Evolutionary conservation across 2,888 invertebrate genomes (phyloP).

Genomic region (Tanytarsus gracilentus): DNA sequence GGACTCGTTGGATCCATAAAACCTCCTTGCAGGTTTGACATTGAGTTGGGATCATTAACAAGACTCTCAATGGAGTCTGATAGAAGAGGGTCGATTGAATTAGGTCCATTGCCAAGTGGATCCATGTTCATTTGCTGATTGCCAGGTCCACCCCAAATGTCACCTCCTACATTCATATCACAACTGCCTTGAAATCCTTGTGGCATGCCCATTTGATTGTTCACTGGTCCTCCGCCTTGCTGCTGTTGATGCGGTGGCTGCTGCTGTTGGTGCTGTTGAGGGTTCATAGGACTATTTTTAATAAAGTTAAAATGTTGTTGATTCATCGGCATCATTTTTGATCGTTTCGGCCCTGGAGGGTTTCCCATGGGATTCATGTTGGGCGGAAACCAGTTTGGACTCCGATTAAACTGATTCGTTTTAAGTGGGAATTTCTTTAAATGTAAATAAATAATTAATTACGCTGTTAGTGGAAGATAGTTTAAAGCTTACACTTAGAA

Average conservation of each 20-base stretch:
- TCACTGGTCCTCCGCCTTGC: slow-evolving; percentile 14
- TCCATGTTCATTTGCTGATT: slow-evolving; percentile 38
- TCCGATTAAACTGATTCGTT: slow-evolving; percentile 76
- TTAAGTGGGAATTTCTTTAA: slow-evolving; percentile 83
- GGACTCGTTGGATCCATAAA: slow-evolving; percentile 45
- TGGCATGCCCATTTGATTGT: slow-evolving; percentile 25
- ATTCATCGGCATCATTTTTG: slow-evolving; percentile 30
- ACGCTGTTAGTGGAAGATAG: slow-evolving; percentile 3
- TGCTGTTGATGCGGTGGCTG: slow-evolving; percentile 27
- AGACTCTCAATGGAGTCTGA: slow-evolving; percentile 11
- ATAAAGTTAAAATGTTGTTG: slow-evolving; percentile 38
- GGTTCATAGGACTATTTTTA: slow-evolving; percentile 51
- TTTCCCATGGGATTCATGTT: slow-evolving; percentile 13
- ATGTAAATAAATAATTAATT: slow-evolving; percentile 32
- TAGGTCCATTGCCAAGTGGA: slow-evolving; percentile 40
- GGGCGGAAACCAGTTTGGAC: slow-evolving; percentile 36
- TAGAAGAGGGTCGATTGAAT: not conserved
- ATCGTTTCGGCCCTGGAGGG: too few species aligned
- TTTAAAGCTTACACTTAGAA: slow-evolving; percentile 62
- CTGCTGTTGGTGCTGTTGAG: slow-evolving; percentile 17
- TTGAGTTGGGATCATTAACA: slow-evolving; percentile 18
- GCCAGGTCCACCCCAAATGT: slow-evolving; percentile 34
- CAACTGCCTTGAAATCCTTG: slow-evolving; percentile 13
- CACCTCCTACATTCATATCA: slow-evolving; percentile 20
- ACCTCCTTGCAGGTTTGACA: slow-evolving; percentile 11